These are phyloP conservation scores for Siniperca scherzeri DNA, from an alignment of 2,797 vertebrate genomes.

Conservation along the genomic window DNA sequence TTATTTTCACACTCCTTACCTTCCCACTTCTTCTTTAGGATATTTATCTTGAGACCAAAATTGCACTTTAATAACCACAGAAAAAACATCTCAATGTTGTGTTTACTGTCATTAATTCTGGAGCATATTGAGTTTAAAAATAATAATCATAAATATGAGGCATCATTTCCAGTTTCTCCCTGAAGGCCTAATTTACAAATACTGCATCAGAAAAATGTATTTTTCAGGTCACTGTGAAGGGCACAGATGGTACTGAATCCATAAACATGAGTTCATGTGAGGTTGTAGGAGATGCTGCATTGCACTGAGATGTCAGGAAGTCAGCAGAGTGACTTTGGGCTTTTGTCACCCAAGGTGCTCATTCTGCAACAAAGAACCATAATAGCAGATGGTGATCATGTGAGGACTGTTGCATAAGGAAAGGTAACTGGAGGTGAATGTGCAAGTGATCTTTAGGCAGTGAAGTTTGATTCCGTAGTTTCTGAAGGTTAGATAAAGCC, in stretches of 20 bases:
- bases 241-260: constrained; percentile 75
- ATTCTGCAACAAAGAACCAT: constrained; percentile 36
- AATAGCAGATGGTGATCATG: constrained; percentile 57
- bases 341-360: constrained; percentile 42
- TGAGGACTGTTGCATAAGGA: constrained; percentile 24
- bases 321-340: constrained; percentile 36
- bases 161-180: constrained; percentile 36
- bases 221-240: constrained; percentile 63
- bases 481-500: constrained; percentile 36
- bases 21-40: not conserved
- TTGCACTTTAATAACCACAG: constrained; percentile 3
- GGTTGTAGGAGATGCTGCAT: constrained; percentile 25
- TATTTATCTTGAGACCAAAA: not conserved
- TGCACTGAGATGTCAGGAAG: constrained; percentile 34
- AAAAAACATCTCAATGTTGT: not conserved
- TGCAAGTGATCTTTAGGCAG: not conserved
- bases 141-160: constrained; percentile 12
- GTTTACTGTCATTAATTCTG: constrained; percentile 35
- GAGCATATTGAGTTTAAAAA: constrained; percentile 13
- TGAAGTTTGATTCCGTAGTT: constrained; percentile 13
- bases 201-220: constrained; percentile 39
- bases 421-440: constrained; percentile 27
- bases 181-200: constrained; percentile 58
- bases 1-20: constrained; percentile 6
- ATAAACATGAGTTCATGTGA: constrained; percentile 66